Percentiles rank a stretch among this genome's conserved stretches.
These are phyloP conservation scores for Melipona beecheii DNA, from an alignment of 2,888 invertebrate species.

Conservation along the genomic window DNA sequence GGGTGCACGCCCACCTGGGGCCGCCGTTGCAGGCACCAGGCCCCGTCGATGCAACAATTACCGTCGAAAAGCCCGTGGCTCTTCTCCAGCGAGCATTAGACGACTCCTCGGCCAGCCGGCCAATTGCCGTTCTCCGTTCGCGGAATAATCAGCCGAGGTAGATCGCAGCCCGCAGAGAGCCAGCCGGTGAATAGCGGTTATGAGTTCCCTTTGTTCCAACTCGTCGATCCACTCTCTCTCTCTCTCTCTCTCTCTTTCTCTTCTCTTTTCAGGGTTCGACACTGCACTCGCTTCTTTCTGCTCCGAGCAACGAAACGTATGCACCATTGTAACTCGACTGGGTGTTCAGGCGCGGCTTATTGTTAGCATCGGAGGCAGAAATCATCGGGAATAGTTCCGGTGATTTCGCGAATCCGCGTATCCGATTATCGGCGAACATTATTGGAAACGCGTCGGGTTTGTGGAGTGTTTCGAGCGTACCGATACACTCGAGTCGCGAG, in stretches of 20 bases:
- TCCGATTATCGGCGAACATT: slow-evolving; percentile 26
- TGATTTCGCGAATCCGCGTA: slow-evolving; percentile 2
- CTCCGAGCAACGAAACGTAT: background rate
- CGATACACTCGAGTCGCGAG: background rate
- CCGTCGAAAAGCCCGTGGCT: slow-evolving; percentile 51
- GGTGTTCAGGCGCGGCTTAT: slow-evolving; percentile 9
- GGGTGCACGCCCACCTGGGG: slow-evolving; percentile 43
- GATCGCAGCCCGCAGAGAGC: slow-evolving; percentile 56
- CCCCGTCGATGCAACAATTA: slow-evolving; percentile 46
- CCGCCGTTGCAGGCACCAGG: slow-evolving; percentile 18
- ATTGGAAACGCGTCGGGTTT: background rate
- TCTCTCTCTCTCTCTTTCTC: background rate
- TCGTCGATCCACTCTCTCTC: slow-evolving; percentile 58
- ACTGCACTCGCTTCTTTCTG: background rate
- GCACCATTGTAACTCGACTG: background rate
- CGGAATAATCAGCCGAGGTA: slow-evolving; percentile 57
- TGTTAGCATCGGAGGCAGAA: slow-evolving; percentile 15
- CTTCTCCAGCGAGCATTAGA: slow-evolving; percentile 35
- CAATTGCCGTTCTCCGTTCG: slow-evolving; percentile 59
- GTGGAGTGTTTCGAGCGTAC: background rate
- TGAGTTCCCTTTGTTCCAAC: slow-evolving; percentile 73
- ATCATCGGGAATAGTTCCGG: background rate
- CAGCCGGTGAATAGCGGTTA: slow-evolving; percentile 66
- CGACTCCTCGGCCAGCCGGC: slow-evolving; percentile 8
- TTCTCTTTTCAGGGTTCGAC: background rate